phyloP scores from a whole-genome alignment of 2,113 vertebrate genomes.

The Apodemus speciosus region DNA sequence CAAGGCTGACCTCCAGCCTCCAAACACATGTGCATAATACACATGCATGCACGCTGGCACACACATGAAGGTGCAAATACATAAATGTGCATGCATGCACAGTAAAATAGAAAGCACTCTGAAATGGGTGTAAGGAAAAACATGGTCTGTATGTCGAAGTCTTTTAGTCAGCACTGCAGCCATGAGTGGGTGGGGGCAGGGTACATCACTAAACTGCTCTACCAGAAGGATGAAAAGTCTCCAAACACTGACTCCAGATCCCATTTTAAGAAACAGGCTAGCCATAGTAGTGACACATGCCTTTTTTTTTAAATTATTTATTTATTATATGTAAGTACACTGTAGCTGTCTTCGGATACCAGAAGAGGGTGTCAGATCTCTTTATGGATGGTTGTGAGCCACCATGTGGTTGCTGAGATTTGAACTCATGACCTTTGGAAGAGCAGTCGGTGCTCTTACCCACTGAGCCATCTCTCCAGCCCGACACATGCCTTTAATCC shows the following conservation, averaged over 20 bases:
- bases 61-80: not conserved
- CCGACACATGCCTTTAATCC: not conserved
- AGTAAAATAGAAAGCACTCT: not conserved
- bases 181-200: not conserved
- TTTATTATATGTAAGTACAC: too few relatives aligned
- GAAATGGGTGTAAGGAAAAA: conserved; percentile 19
- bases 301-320: too few relatives aligned
- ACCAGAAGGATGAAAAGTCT: not conserved
- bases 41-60: not conserved
- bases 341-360: too few relatives aligned
- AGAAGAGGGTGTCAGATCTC: too few relatives aligned
- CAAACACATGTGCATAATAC: not conserved
- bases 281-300: not conserved
- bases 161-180: not conserved
- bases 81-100: not conserved
- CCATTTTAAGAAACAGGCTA: not conserved
- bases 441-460: too few relatives aligned
- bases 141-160: not conserved
- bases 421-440: too few relatives aligned
- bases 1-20: not conserved
- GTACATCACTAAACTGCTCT: not conserved
- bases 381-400: too few relatives aligned
- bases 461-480: too few relatives aligned
- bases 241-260: not conserved
- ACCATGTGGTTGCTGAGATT: too few relatives aligned